Conservation (phyloP, 2,888 invertebrate species). For the Myopa tessellatipennis region DNA sequence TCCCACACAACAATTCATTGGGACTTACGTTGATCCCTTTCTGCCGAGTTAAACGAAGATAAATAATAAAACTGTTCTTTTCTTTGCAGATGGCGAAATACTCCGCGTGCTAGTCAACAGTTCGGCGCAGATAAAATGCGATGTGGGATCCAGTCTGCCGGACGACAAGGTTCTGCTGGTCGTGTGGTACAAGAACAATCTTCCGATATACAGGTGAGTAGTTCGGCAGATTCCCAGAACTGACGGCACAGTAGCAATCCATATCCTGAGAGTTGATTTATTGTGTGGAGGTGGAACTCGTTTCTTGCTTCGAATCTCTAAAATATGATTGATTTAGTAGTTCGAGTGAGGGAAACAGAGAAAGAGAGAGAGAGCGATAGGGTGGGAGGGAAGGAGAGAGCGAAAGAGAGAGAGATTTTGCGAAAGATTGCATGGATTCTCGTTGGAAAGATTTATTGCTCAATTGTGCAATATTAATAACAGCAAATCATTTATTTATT, state of each 20-base stretch:
- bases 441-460: background rate
- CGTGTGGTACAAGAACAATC: constrained; percentile 92
- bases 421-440: background rate
- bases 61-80: background rate
- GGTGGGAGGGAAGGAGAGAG: no score
- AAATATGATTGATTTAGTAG: no score
- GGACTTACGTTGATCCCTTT: background rate
- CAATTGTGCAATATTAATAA: background rate
- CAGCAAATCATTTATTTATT: no score
- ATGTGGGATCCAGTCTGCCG: constrained; percentile 80
- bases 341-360: no score
- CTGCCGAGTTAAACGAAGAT: background rate
- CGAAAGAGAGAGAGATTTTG: background rate
- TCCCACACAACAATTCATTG: constrained; percentile 17
- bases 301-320: no score
- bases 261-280: no score
- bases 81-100: constrained; percentile 66
- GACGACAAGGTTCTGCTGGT: constrained; percentile 86
- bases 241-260: no score
- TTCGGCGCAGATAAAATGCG: constrained; percentile 86
- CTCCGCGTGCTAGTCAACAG: constrained; percentile 75
- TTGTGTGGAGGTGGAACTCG: no score
- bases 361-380: no score
- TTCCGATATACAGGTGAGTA: constrained; percentile 87
- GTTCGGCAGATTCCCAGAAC: no score